These are phyloP conservation scores for Neoniphon sammara DNA, from an alignment of 2,797 vertebrate genomes.

Conservation along the genomic window DNA sequence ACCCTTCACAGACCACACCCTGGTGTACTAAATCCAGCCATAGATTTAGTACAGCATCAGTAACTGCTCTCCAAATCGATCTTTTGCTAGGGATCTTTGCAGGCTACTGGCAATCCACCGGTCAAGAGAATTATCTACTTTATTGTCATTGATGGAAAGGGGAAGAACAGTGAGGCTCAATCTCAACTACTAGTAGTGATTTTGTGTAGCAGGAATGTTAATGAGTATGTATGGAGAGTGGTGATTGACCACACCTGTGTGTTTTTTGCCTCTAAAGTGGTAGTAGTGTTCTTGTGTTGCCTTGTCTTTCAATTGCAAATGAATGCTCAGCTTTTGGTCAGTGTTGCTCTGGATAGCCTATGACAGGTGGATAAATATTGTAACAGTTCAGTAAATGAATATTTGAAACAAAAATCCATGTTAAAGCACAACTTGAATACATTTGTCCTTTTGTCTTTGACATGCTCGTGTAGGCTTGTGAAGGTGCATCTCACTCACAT, in stretches of 20 bases:
- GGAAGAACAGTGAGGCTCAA: conserved; percentile 27
- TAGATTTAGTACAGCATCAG: conserved; percentile 33
- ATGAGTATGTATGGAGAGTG: conserved; percentile 39
- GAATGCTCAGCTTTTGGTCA: conserved; percentile 2
- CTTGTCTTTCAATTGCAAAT: conserved; percentile 11
- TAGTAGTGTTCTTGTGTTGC: conserved; percentile 12
- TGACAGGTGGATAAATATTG: not conserved
- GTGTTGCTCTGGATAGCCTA: not conserved
- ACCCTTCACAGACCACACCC: conserved; percentile 21
- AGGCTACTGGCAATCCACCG: conserved; percentile 50
- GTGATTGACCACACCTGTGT: conserved; percentile 45
- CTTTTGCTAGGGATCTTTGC: conserved; percentile 34
- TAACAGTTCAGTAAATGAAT: not conserved
- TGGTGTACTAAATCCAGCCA: conserved; percentile 2
- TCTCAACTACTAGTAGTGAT: conserved; percentile 50
- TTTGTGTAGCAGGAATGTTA: conserved; percentile 54
- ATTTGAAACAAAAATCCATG: not conserved
- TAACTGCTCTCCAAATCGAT: conserved; percentile 54
- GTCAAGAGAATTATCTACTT: conserved; percentile 61
- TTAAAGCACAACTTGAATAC: not conserved
- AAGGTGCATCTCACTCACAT: conserved; percentile 7
- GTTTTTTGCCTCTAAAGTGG: conserved; percentile 32
- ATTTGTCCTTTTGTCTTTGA: not conserved
- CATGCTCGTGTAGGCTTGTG: conserved; percentile 1
- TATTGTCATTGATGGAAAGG: conserved; percentile 43